phyloP scores from a whole-genome alignment of 2,888 invertebrate species.

The Cephus rjabovi region DNA sequence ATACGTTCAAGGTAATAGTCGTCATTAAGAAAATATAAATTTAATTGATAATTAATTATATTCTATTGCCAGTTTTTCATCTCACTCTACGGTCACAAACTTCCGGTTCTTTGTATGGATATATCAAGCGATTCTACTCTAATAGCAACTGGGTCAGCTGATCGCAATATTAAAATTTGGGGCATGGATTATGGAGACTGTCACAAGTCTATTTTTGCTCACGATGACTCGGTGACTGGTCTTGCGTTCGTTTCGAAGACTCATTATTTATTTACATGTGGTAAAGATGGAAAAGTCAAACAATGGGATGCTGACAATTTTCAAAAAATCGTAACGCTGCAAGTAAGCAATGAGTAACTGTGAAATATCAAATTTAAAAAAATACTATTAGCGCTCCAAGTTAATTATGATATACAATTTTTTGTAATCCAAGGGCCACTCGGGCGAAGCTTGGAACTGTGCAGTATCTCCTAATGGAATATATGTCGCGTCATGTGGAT shows the following conservation, averaged over 20 bases:
- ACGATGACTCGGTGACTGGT: slow-evolving; percentile 93
- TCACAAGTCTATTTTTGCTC: slow-evolving; percentile 94
- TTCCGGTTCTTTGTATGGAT: slow-evolving; percentile 94
- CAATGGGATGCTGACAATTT: slow-evolving; percentile 97
- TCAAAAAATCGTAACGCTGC: slow-evolving; percentile 88
- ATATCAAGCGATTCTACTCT: slow-evolving; percentile 89
- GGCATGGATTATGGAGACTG: slow-evolving; percentile 99
- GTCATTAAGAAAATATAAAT: slow-evolving; percentile 12
- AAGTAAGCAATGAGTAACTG: slow-evolving; percentile 68
- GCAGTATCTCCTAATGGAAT: slow-evolving; percentile 85
- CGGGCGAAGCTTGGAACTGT: slow-evolving; percentile 81
- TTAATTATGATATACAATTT: slow-evolving; percentile 18
- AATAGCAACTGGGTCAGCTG: slow-evolving; percentile 94
- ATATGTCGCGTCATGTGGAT: slow-evolving; percentile 83
- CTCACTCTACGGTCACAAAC: slow-evolving; percentile 94
- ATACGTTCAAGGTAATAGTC: slow-evolving; percentile 85
- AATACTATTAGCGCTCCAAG: neutral
- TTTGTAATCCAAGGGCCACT: slow-evolving; percentile 77
- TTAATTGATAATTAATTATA: slow-evolving; percentile 14
- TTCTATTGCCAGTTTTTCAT: slow-evolving; percentile 81
- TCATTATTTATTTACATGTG: slow-evolving; percentile 93
- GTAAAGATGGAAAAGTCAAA: slow-evolving; percentile 94
- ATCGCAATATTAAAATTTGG: slow-evolving; percentile 97
- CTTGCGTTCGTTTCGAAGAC: slow-evolving; percentile 91
- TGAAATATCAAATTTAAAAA: neutral